phyloP scores from a whole-genome alignment of 2,888 invertebrate genomes.

The Steinernema hermaphroditum region DNA sequence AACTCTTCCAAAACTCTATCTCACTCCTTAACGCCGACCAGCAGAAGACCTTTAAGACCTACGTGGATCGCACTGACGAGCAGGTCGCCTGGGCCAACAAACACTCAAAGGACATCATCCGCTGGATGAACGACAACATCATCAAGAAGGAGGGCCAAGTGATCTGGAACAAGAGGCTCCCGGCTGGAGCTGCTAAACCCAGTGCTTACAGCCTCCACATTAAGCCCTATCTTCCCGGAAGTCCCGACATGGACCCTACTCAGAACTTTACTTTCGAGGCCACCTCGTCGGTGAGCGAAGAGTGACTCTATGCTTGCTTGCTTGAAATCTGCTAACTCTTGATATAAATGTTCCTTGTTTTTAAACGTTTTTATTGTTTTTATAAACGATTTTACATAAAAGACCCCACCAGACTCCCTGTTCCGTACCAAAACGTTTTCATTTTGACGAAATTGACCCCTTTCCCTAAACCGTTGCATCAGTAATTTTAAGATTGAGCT shows the following conservation, averaged over 20 bases:
- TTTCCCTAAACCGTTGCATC: too few relatives aligned
- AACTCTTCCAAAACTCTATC: not conserved
- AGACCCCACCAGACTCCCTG: too few relatives aligned
- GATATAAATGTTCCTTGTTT: slow-evolving; percentile 1
- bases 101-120: not conserved
- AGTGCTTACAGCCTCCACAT: slow-evolving; percentile 33
- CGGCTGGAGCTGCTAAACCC: slow-evolving; percentile 30
- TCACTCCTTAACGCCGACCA: slow-evolving; percentile 28
- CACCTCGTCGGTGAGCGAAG: slow-evolving; percentile 31
- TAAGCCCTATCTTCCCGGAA: slow-evolving; percentile 40
- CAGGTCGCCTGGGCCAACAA: not conserved
- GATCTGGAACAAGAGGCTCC: slow-evolving; percentile 38
- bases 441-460: too few relatives aligned
- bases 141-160: slow-evolving; percentile 37
- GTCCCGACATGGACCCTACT: not conserved
- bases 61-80: slow-evolving; percentile 19
- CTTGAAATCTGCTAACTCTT: too few relatives aligned
- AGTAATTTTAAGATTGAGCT: too few relatives aligned
- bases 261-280: slow-evolving; percentile 44
- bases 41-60: slow-evolving; percentile 25
- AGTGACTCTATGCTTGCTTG: too few relatives aligned
- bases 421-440: too few relatives aligned
- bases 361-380: not conserved
- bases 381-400: too few relatives aligned
- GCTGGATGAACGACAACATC: slow-evolving; percentile 45